phyloP scores from a whole-genome alignment of 2,797 vertebrate genomes.

The Agapornis canus region DNA sequence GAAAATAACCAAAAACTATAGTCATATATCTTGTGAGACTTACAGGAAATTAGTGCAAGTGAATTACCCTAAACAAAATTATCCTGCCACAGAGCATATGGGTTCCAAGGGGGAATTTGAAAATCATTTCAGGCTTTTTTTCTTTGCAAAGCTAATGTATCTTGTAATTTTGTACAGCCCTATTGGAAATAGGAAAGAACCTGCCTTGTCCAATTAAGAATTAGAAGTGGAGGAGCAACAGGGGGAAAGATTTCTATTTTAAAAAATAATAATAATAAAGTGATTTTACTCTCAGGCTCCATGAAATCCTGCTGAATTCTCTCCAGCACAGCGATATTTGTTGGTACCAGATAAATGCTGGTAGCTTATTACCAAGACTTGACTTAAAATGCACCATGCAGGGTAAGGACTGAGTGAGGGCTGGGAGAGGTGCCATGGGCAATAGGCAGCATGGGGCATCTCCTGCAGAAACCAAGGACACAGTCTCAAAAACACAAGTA shows the following conservation, averaged over 20 bases:
- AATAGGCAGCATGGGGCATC: accelerated
- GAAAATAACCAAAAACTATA: constrained; percentile 3
- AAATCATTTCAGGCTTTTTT: neutral
- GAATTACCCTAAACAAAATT: constrained; percentile 52
- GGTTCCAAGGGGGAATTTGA: neutral
- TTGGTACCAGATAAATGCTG: neutral
- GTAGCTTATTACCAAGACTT: neutral
- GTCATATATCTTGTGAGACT: neutral
- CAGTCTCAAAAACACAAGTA: accelerated
- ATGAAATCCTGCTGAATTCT: neutral
- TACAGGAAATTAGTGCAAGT: constrained; percentile 45
- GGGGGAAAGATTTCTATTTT: constrained; percentile 10
- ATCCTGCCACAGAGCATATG: neutral
- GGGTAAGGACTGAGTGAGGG: neutral
- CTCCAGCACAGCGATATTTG: neutral
- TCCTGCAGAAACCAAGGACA: neutral
- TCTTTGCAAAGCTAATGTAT: constrained; percentile 30
- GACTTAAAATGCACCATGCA: accelerated
- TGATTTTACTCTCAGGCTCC: neutral
- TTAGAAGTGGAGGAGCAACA: constrained; percentile 50
- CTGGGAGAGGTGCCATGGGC: neutral
- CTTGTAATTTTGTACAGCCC: constrained; percentile 7
- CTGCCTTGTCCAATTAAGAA: constrained; percentile 55
- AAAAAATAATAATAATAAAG: neutral
- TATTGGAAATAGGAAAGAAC: constrained; percentile 47